A percentile compares a stretch with the other conserved stretches of the same genome.
Evolutionary conservation across 1,140 invertebrate species (phyloP).

Genomic region (Acarapis woodi): DNA sequence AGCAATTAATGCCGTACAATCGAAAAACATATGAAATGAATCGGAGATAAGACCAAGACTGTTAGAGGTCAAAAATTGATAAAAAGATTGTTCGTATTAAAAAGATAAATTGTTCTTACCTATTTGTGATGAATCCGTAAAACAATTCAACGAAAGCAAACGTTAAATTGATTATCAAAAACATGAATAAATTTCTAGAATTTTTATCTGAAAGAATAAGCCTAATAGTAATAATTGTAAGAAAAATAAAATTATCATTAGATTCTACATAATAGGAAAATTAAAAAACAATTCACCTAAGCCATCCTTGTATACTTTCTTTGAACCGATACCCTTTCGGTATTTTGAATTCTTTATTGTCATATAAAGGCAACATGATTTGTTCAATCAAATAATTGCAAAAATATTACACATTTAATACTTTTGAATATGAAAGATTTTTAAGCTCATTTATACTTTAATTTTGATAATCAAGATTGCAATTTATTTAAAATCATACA

Average conservation of each 20-base stretch:
- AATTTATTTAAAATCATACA: no score
- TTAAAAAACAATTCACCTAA: conserved; percentile 16
- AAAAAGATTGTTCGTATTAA: neutral
- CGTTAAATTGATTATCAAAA: conserved; percentile 66
- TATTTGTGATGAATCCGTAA: conserved; percentile 89
- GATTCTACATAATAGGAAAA: conserved; percentile 7
- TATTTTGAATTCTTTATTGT: conserved; percentile 16
- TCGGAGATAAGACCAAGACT: conserved; percentile 65
- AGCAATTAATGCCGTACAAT: conserved; percentile 76
- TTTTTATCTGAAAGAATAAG: conserved; percentile 71
- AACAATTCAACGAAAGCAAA: conserved; percentile 85
- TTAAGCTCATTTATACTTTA: no score
- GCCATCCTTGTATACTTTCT: conserved; percentile 19
- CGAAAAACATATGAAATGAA: conserved; percentile 98
- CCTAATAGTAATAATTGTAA: conserved; percentile 23
- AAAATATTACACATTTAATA: no score
- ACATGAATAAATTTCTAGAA: conserved; percentile 78
- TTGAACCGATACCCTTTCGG: conserved; percentile 16
- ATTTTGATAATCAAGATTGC: no score
- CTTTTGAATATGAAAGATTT: no score
- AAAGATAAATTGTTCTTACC: conserved; percentile 16
- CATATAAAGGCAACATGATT: conserved; percentile 20
- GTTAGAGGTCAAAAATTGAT: neutral
- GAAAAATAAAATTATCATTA: conserved; percentile 4
- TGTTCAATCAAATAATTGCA: no score